Evolutionary conservation across 2,113 vertebrate species (phyloP), one percentile per base, ranked within the genome.

Genomic region (Xenotilapia longispinis): DNA sequence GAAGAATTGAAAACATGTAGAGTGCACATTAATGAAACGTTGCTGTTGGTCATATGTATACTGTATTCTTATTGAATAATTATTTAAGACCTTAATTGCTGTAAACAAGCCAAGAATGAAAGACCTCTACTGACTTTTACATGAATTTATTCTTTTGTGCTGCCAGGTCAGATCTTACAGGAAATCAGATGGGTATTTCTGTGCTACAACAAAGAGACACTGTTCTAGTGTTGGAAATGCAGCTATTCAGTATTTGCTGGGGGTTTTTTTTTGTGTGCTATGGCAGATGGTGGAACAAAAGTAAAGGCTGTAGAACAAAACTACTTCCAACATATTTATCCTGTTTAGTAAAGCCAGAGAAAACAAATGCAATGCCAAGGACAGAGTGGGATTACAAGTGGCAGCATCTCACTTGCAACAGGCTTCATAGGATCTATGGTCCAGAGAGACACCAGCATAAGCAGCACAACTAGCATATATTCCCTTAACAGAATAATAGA

Each of bases 201-300:
- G 26, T 49, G 45, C 38, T 40, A 55, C 87, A 87, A 91, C 91
- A 93, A 85, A 88, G 91, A 88, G 23, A 73, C 85, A n/a, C 47
- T 93, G 90, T 88, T 90, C 51, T 93, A 79, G 28, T 78, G 31
- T 84, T 85, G 68, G 49, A 84, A 49, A 81, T 51, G 23, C 60
- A 79, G 81, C 89, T 53, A 13, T 54, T 53, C 83, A 84, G 81
- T 75, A 63, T 90, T 91, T 51, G 81, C 55, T 53, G 19, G 53
- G 1, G 0, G 0, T 9, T 1, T 6, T 9, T 38, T 21, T 40
- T 2, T 28, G 28, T 28, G 38, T 38, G 23, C 55, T 10, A 36
- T 51, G 63, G 45, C 91, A 93, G 92, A 91, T 93, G 91, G 90
- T 86, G 83, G 57, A 91, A 92, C 89, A 81, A 92, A 85, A 89